These are phyloP conservation scores for Bicyclus anynana DNA, from an alignment of 1,140 invertebrate species.

Conservation along the genomic window DNA sequence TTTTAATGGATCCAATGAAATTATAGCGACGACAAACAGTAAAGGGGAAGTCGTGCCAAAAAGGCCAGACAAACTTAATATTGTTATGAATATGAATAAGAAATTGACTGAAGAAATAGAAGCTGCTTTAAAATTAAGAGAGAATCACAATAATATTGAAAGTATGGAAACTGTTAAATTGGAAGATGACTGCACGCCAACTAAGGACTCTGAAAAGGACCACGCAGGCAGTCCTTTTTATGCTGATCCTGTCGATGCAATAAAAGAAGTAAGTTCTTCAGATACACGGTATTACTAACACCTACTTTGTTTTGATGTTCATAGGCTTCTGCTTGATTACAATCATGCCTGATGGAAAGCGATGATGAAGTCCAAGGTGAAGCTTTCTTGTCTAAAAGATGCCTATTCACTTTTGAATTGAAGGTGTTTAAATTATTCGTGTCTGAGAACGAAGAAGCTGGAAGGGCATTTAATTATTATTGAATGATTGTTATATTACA, in stretches of 20 bases:
- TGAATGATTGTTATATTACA: too few relatives aligned
- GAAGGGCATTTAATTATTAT: too few relatives aligned
- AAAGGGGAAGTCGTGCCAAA: conserved; percentile 72
- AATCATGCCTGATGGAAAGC: too few relatives aligned
- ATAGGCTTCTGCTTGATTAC: too few relatives aligned
- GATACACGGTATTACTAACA: background rate
- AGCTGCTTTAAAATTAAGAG: conserved; percentile 57
- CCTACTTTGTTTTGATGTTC: too few relatives aligned
- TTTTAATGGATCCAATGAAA: conserved; percentile 62
- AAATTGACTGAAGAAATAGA: conserved; percentile 71
- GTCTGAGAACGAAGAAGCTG: too few relatives aligned
- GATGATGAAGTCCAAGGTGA: too few relatives aligned
- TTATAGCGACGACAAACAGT: conserved; percentile 75
- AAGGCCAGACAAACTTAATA: conserved; percentile 73
- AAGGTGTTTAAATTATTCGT: too few relatives aligned
- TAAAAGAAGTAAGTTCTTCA: conserved; percentile 76
- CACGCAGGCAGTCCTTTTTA: conserved; percentile 92
- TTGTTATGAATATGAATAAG: conserved; percentile 71
- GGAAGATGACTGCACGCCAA: conserved; percentile 49
- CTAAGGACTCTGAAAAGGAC: conserved; percentile 66
- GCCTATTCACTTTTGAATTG: too few relatives aligned
- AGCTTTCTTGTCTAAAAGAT: too few relatives aligned
- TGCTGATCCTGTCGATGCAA: conserved; percentile 93
- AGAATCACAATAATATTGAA: conserved; percentile 59
- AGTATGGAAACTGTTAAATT: conserved; percentile 72